phyloP scores from a whole-genome alignment of 1,140 invertebrate genomes.

The Phymorhynchus buccinoides region DNA sequence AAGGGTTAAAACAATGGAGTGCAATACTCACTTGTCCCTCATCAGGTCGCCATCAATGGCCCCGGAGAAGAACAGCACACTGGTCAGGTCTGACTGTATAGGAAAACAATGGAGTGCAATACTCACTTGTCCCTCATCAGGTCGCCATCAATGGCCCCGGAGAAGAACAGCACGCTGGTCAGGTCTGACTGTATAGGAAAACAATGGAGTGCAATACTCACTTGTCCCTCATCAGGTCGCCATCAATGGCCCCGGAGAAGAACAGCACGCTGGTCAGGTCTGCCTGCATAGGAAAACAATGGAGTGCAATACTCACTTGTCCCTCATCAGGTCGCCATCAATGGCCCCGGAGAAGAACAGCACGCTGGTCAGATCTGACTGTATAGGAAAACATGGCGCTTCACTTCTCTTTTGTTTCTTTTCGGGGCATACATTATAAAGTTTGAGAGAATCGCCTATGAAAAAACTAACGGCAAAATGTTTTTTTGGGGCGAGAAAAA shows the following conservation, averaged over 20 bases:
- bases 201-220: constrained; percentile 77
- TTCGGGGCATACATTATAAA: no score
- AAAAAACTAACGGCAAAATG: no score
- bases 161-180: constrained; percentile 92
- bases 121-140: constrained; percentile 96
- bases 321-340: constrained; percentile 93
- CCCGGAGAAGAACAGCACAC: constrained; percentile 93
- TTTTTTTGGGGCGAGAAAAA: no score
- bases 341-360: constrained; percentile 95
- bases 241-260: constrained; percentile 96
- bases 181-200: constrained; percentile 77
- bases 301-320: constrained; percentile 87
- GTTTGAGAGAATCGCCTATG: no score
- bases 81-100: constrained; percentile 80
- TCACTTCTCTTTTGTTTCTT: constrained; percentile 90
- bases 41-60: constrained; percentile 95
- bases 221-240: constrained; percentile 95
- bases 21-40: constrained; percentile 89
- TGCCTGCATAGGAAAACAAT: constrained; percentile 48
- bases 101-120: neutral
- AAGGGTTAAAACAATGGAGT: neutral
- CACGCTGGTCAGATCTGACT: constrained; percentile 85
- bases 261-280: constrained; percentile 91
- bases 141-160: constrained; percentile 94
- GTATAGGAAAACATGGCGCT: neutral